Evolutionary conservation across 2,113 vertebrate genomes (phyloP).

Genomic region (Octodon degus): DNA sequence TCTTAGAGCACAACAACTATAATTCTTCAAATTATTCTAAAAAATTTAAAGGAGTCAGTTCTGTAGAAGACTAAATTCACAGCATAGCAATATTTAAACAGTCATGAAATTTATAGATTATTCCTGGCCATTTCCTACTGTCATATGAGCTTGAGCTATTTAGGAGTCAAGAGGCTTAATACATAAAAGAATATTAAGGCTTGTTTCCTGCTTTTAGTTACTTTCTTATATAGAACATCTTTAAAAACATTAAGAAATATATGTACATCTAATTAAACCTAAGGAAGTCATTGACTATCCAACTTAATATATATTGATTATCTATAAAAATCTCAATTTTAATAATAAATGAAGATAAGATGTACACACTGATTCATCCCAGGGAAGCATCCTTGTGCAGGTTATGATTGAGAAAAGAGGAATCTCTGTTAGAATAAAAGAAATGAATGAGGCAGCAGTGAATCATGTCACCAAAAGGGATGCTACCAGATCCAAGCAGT

Average conservation of each 20-base stretch:
- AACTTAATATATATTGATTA: neutral
- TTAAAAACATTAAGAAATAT: neutral
- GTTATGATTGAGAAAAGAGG: neutral
- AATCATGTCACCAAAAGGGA: neutral
- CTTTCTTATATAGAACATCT: neutral
- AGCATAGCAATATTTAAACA: neutral
- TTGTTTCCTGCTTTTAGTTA: neutral
- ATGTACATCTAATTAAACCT: neutral
- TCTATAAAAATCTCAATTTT: neutral
- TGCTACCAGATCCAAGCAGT: neutral
- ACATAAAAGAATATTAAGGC: neutral
- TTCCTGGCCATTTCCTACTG: neutral
- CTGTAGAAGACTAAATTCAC: neutral
- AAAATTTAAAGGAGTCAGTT: neutral
- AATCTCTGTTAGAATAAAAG: neutral
- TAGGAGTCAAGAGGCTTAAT: neutral
- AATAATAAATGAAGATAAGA: neutral
- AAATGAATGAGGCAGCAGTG: neutral
- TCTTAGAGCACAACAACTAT: neutral
- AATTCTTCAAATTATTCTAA: neutral
- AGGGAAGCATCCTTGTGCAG: neutral
- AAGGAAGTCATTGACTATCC: neutral
- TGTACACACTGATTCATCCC: neutral
- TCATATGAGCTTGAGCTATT: neutral
- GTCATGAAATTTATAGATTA: neutral